Base-by-base conservation (phyloP, 1,140 invertebrate genomes). In the Gryon sp. region DNA sequence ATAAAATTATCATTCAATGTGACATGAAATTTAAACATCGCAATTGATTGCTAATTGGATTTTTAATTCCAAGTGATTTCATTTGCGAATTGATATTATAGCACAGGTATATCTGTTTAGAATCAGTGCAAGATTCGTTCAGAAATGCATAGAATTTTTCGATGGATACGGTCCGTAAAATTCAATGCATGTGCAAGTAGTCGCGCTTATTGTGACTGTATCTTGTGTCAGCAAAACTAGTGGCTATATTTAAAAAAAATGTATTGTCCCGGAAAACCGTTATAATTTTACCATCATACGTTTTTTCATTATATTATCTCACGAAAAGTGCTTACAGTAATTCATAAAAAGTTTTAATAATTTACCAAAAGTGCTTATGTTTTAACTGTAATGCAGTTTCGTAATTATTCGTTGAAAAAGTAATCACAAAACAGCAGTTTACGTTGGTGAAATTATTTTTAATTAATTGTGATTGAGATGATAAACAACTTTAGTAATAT, bases 121-220 rank as follows among this genome's bases (percentile, higher is more conserved):
- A 63, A 59, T 60, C 38, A 68, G 45, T 22, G 15, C 38, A 1
- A 11, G 15, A 11, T 41, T 55, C 46, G 40, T 57, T 78, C 66
- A 66, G 30, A 24, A 22, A 65, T 77, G 66, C 75, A 73, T 78
- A 57, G 66, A 72, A 78, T 78, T 78, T 78, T 73, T 48, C 57
- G 50, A 69, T 66, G 59, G 36, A 53, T 24, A 60, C 50, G 46
- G 52, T 28, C 53, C 50, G 63, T n/a, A 78, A 78, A 72, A 78
- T 68, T 72, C 75, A 68, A 77, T 77, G 74, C 74, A 77, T 77
- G 57, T 72, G 53, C 57, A 70, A 78, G 55, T 62, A 72, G 55
- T 14, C 15, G 26, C 8, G 22, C 18, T 60, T 60, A 70, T 70
- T 70, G 66, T 70, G 24, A 18, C 36, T 24, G 30, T 50, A 68